Evolutionary conservation across 2,888 invertebrate genomes (phyloP).

Genomic region (Diarsia mendica): DNA sequence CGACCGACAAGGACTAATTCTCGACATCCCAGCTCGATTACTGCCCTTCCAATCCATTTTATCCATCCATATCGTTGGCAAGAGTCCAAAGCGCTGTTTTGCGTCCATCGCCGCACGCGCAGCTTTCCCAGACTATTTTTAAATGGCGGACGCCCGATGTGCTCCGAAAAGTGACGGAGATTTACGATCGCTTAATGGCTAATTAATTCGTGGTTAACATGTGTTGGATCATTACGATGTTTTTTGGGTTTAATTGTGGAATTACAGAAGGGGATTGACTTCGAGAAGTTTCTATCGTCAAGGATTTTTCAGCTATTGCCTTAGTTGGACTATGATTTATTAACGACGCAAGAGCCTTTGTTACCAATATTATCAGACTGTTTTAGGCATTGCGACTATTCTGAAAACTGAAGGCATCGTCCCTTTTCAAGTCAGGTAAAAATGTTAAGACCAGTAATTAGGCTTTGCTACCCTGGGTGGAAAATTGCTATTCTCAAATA

Average conservation of each 20-base stretch:
- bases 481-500: constrained; percentile 5
- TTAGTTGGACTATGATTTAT: neutral
- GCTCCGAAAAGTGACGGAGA: constrained; percentile 70
- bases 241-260: constrained; percentile 56
- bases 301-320: neutral
- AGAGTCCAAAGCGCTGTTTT: constrained; percentile 73
- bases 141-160: constrained; percentile 65
- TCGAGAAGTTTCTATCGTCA: neutral
- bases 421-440: too few relatives aligned
- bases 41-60: constrained; percentile 61
- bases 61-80: constrained; percentile 71
- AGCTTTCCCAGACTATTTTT: constrained; percentile 73
- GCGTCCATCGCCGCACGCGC: constrained; percentile 73
- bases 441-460: neutral
- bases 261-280: constrained; percentile 13
- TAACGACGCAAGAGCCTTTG: neutral
- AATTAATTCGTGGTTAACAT: constrained; percentile 75
- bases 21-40: constrained; percentile 48
- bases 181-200: constrained; percentile 78
- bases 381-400: neutral
- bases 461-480: neutral
- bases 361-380: neutral
- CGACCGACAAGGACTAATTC: constrained; percentile 57
- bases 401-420: neutral
- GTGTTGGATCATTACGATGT: constrained; percentile 66